Evolutionary conservation across 2,888 invertebrate genomes (phyloP), one percentile per base, ranked within the genome.

Genomic region (Caenorhabditis uteleia): DNA sequence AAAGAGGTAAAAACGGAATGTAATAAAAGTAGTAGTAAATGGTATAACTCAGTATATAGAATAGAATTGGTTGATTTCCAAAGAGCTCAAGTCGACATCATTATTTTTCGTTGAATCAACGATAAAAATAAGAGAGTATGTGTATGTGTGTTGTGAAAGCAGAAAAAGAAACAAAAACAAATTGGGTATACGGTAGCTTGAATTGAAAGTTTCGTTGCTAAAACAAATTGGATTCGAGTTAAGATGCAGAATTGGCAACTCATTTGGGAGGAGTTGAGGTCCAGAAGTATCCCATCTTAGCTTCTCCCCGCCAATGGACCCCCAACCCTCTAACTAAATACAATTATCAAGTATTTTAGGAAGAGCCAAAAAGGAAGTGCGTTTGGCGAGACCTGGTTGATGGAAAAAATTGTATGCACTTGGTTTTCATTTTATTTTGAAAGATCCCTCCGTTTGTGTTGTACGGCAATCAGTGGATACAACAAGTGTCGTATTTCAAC

Each of bases 271-370:
- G n/a, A n/a, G n/a, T n/a, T n/a, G n/a, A n/a, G n/a, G n/a, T n/a
- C n/a, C n/a, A n/a, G n/a, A n/a, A 58, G 58, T 58, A 58, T 58
- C 58, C 51, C 58, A 58, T 58, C 50, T 51, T 25, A 21, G 45
- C 46, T 42, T 36, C 43, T 38, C 25, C 44, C 44, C 60, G 33
- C 33, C 33, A 29, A 8, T 12, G 6, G 16, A 36, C 36, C 36
- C 36, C 29, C 29, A 29, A 12, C 29, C 29, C 12, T 29, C 12
- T 50, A 50, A 40, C 55, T 55, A 61, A 61, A 61, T 43, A 61
- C 60, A 61, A 61, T 61, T 61, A 61, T 61, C 60, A 61, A 61
- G 49, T 61, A 51, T 55, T 61, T 61, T 51, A 44, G 50, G 55
- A 49, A 40, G 16, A n/a, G 40, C 8, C 16, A 16, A 14, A 10